phyloP scores from a whole-genome alignment of 2,113 vertebrate species.

The Dissostichus mawsoni region DNA sequence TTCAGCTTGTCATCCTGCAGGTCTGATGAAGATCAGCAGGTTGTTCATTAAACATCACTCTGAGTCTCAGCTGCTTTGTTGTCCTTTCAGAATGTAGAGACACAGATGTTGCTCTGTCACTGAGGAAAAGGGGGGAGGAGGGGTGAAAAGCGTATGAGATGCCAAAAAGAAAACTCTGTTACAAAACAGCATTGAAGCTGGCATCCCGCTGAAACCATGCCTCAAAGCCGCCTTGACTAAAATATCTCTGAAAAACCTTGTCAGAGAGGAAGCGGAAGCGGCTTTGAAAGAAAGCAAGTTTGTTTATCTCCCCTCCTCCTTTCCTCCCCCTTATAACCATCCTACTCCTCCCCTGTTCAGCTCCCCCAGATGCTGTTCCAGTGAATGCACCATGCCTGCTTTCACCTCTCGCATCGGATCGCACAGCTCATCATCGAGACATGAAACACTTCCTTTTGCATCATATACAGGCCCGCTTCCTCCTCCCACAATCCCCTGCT shows the following conservation, averaged over 20 bases:
- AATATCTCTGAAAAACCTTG: constrained; percentile 34
- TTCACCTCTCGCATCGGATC: constrained; percentile 27
- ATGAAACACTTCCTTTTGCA: constrained; percentile 35
- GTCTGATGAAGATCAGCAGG: constrained; percentile 46
- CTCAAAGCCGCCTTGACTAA: constrained; percentile 38
- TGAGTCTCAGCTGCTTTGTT: constrained; percentile 14
- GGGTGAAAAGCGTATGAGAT: background rate
- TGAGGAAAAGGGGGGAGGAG: background rate
- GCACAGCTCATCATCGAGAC: constrained; percentile 14
- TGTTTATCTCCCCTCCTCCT: constrained; percentile 25
- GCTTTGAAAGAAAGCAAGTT: constrained; percentile 44
- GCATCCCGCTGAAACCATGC: constrained; percentile 51
- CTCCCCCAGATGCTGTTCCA: constrained; percentile 48
- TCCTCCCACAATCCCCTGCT: constrained; percentile 5
- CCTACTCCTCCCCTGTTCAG: constrained; percentile 25
- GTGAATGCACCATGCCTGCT: constrained; percentile 41
- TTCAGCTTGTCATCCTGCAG: constrained; percentile 35
- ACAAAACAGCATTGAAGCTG: constrained; percentile 10
- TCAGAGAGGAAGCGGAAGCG: constrained; percentile 33
- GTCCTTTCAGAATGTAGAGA: background rate
- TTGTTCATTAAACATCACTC: constrained; percentile 48
- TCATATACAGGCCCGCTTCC: background rate
- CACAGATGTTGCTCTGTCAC: constrained; percentile 46
- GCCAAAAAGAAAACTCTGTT: background rate
- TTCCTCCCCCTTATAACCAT: constrained; percentile 14